phyloP scores from a whole-genome alignment of 2,888 invertebrate species.

The Spatulosminthurus flaviceps region DNA sequence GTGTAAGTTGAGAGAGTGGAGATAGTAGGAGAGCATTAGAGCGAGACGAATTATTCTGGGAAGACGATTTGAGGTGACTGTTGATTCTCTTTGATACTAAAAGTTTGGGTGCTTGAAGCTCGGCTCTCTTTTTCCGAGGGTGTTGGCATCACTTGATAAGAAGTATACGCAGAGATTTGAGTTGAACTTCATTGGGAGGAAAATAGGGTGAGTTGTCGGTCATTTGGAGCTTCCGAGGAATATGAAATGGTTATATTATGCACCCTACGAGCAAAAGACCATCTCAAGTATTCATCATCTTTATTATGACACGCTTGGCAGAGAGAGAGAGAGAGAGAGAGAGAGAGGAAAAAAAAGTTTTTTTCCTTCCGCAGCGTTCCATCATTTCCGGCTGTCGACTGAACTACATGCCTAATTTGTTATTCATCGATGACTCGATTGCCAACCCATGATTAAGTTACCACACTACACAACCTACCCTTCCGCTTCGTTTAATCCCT shows the following conservation, averaged over 20 bases:
- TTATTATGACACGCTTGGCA: conserved; percentile 57
- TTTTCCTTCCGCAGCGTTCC: conserved; percentile 44
- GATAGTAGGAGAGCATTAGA: conserved; percentile 5
- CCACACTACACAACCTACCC: conserved; percentile 50
- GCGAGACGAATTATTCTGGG: conserved; percentile 19
- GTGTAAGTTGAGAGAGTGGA: conserved; percentile 18
- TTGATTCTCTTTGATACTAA: conserved; percentile 38
- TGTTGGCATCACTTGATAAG: conserved; percentile 46
- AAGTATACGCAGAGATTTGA: conserved; percentile 41
- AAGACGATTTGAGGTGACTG: conserved; percentile 32
- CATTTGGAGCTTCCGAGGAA: conserved; percentile 43
- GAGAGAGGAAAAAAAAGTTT: conserved; percentile 45
- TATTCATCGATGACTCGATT: conserved; percentile 60
- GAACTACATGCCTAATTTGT: conserved; percentile 60
- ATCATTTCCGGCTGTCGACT: conserved; percentile 53
- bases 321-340: no score
- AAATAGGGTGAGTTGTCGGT: conserved; percentile 50
- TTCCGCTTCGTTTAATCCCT: conserved; percentile 48
- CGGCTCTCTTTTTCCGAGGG: conserved; percentile 41
- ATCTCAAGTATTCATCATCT: conserved; percentile 59
- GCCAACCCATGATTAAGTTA: conserved; percentile 51
- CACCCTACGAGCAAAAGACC: conserved; percentile 54
- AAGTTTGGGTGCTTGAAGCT: conserved; percentile 1
- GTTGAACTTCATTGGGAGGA: conserved; percentile 30
- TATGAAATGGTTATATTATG: conserved; percentile 59